These are phyloP conservation scores for Sinocyclocheilus maitianheensis DNA, from an alignment of 2,113 vertebrate species.

Conservation along the genomic window DNA sequence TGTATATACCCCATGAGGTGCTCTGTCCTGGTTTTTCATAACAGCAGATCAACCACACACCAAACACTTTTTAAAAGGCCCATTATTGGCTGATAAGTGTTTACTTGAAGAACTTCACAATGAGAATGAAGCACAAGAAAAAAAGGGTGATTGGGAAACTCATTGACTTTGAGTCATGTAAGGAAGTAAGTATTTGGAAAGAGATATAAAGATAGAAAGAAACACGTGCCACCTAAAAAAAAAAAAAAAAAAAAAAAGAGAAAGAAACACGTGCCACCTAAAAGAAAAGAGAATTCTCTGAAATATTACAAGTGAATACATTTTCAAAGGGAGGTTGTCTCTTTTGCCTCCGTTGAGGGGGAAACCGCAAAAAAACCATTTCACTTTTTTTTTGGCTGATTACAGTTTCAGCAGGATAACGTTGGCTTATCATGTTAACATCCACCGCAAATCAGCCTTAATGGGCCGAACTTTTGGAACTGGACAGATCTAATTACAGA, in stretches of 20 bases:
- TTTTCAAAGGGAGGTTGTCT: background rate
- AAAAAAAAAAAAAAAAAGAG: no score
- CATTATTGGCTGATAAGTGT: background rate
- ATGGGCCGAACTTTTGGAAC: background rate
- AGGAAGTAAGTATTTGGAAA: background rate
- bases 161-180: background rate
- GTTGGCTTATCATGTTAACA: background rate
- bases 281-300: background rate
- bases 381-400: background rate
- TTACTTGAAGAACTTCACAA: background rate
- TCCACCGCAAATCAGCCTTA: background rate
- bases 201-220: background rate
- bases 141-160: background rate
- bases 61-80: background rate
- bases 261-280: no score
- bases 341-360: background rate
- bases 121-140: background rate
- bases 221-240: background rate
- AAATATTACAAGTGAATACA: background rate
- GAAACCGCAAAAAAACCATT: background rate
- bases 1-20: background rate
- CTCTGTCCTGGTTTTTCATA: slow-evolving; percentile 35
- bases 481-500: background rate
- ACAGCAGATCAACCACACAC: background rate
- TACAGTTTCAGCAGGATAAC: background rate